Evolutionary conservation across 2,888 invertebrate genomes (phyloP), one percentile per base, ranked within the genome.

Genomic region (Xestia xanthographa): DNA sequence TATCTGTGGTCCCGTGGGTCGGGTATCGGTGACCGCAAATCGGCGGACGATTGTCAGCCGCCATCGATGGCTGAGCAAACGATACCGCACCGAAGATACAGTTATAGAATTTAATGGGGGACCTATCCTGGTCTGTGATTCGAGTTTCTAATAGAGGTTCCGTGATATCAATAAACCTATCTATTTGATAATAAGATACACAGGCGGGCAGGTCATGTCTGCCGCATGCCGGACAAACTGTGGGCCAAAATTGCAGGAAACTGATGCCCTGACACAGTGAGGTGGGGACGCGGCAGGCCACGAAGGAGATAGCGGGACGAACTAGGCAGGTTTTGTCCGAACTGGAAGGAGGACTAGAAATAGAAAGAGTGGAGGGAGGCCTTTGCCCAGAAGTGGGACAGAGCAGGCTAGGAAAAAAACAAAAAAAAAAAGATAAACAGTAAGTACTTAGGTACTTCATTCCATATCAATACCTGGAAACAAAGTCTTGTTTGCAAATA

Each of bases 11-110:
- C 69, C 73, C 82, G 77, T 77, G 77, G 86, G 79, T 71, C 74
- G 76, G 73, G 71, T 75, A 84, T 80, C 82, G 70, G 87, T 50
- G 75, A 91, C 92, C 91, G 87, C 91, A 90, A 89, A 88, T 89
- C 84, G 88, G 62, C 75, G 68, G 68, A 70, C 85, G 88, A 90
- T 88, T 87, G 85, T 84, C 87, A 84, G 83, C 63, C 70, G 70
- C 79, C 85, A 84, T 85, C 85, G 83, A 90, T 79, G 75, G 74
- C 70, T 60, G 60, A 74, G 85, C 58, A 65, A 81, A 81, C 81
- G 72, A 75, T 77, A 77, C 75, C 77, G 66, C 63, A 60, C 50
- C 14, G 58, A 76, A 72, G 72, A 68, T 73, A 78, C 58, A 67
- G 75, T 77, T 66, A 86, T 80, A 71, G 85, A 82, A 77, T 81